Evolutionary conservation across 2,797 vertebrate species (phyloP).

Genomic region (Propithecus deckenii): DNA sequence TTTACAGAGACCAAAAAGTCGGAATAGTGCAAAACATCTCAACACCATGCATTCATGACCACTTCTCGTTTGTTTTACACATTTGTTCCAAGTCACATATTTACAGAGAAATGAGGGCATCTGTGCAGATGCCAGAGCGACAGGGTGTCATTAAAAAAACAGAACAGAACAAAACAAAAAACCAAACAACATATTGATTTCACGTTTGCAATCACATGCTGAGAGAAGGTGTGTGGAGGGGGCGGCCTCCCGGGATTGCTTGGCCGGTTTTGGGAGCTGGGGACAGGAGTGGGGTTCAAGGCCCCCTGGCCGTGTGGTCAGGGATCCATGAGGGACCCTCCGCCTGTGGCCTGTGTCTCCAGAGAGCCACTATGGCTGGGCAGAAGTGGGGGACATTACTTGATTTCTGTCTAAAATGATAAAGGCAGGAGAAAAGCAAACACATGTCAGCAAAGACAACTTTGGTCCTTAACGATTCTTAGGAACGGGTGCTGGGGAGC

Average conservation of each 20-base stretch:
- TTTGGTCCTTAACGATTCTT: conserved; percentile 74
- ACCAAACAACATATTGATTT: background rate
- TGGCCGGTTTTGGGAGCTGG: background rate
- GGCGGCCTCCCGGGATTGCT: background rate
- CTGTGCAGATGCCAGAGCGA: conserved; percentile 65
- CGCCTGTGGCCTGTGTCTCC: background rate
- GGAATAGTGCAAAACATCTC: conserved; percentile 89
- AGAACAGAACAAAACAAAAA: background rate
- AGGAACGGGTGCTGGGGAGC: background rate
- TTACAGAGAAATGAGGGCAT: conserved; percentile 80
- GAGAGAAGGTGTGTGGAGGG: conserved; percentile 51
- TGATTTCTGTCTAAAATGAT: conserved; percentile 14
- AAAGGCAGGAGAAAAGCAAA: conserved; percentile 57
- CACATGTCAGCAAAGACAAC: conserved; percentile 30
- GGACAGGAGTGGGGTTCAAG: background rate
- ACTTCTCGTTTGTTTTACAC: conserved; percentile 52
- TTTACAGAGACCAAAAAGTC: conserved; percentile 89
- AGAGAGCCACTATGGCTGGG: conserved; percentile 40
- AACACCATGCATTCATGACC: conserved; percentile 87
- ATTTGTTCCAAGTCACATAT: conserved; percentile 65
- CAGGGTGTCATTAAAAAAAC: background rate
- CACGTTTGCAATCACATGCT: conserved; percentile 83
- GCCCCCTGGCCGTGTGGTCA: background rate
- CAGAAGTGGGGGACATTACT: background rate
- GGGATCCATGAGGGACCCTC: background rate